Conservation (phyloP, 2,113 vertebrate genomes). For the Cololabis saira region DNA sequence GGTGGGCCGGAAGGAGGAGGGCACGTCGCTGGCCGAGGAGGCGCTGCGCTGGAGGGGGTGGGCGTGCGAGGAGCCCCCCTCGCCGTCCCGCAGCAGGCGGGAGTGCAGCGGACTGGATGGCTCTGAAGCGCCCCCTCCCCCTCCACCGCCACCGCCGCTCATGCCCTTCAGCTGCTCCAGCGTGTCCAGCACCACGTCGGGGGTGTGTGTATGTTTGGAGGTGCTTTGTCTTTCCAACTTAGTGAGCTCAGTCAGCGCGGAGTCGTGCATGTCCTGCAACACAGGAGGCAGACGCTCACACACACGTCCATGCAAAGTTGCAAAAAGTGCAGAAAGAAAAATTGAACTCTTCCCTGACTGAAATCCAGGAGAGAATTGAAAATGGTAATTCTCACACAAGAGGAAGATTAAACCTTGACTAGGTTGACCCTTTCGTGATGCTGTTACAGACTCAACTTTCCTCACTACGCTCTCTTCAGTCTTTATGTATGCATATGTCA, state of each 20-base stretch:
- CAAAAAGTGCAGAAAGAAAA: background rate
- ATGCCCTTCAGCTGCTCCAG: conserved; percentile 93
- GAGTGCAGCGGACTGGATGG: conserved; percentile 97
- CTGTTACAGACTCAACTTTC: too few relatives aligned
- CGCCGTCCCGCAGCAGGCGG: conserved; percentile 89
- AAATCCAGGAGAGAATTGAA: too few relatives aligned
- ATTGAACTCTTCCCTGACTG: background rate
- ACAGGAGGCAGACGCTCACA: background rate
- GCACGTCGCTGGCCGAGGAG: conserved; percentile 92
- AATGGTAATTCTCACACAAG: too few relatives aligned
- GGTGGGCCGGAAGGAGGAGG: conserved; percentile 90
- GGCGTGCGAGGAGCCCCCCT: conserved; percentile 84
- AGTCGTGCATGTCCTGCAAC: conserved; percentile 92
- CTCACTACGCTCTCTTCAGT: too few relatives aligned
- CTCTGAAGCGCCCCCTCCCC: conserved; percentile 84
- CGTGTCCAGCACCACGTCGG: conserved; percentile 97
- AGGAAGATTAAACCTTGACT: too few relatives aligned
- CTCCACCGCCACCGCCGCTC: conserved; percentile 70
- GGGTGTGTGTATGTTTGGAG: conserved; percentile 90
- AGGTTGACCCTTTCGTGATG: too few relatives aligned
- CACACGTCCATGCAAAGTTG: background rate
- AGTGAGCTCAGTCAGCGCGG: conserved; percentile 90
- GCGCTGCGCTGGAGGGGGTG: conserved; percentile 92
- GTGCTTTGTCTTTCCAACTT: conserved; percentile 92
- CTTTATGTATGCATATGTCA: too few relatives aligned